Base-by-base conservation (phyloP, 2,888 invertebrate genomes). In the Cephus nigrinus region DNA sequence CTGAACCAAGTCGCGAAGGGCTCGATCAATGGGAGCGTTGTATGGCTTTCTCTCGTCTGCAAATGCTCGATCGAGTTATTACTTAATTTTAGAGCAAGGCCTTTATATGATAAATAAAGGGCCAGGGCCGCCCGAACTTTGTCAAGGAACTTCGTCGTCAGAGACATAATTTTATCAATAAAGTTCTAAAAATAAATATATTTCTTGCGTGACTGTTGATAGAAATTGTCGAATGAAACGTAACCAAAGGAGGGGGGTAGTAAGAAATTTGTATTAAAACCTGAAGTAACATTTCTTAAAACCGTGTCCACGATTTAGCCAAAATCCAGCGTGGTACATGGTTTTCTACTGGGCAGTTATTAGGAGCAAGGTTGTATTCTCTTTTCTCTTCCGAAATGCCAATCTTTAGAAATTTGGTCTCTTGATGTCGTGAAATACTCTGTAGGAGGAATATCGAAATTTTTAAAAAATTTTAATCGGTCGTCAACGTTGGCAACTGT, bases 131-230 rank as follows among this genome's bases (percentile, higher is more conserved):
- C 40, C 40, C 40, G 40, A 40, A 40, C 40, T 40, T 40, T 40
- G 40, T 40, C 40, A 40, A 5, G 40, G 15, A 40, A 15, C 40
- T 40, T 40, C 40, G 40, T 31, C 71, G 71, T 82, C 73, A 80
- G 80, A 79, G 77, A 82, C 77, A 75, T 82, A 80, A 86, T 84
- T 86, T 85, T 84, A 86, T 85, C 82, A 88, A 88, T 88, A 87
- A 88, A 87, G 80, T 80, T 85, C 78, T 73, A 79, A 75, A 76
- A 77, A 74, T 68, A 30, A 74, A 75, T 34, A 69, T 35, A 15
- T 31, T 68, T 23, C n/a, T 30, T 75, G n/a, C 32, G 71, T 71
- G 12, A n/a, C 30, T 15, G 0, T 40, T 5, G 32, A 5, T 5
- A 71, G 71, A 71, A 32, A 71, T 71, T 71, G 5, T 71, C 69